Percentiles rank a stretch among this genome's conserved stretches.
Evolutionary conservation across 2,113 vertebrate genomes (phyloP).

Genomic region (Corydoras maculifer): DNA sequence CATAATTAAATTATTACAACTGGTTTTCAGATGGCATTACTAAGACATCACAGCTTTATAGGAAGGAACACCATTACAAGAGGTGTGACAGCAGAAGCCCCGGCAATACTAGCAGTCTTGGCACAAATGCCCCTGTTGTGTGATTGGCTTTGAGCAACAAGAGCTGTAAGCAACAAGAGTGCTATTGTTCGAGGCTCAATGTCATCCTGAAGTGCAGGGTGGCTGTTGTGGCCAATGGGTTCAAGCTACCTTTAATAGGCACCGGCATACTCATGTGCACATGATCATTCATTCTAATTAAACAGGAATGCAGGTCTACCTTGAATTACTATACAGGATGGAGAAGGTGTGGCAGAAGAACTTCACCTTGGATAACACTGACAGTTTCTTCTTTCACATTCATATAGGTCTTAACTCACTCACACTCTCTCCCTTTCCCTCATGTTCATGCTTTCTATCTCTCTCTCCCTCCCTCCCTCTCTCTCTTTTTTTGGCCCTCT

Average conservation of each 20-base stretch:
- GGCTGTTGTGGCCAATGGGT: constrained; percentile 26
- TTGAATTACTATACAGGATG: constrained; percentile 4
- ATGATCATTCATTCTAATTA: constrained; percentile 33
- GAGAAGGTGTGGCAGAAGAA: constrained; percentile 10
- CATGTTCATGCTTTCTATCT: constrained; percentile 27
- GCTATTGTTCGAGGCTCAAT: constrained; percentile 53
- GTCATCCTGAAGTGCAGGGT: constrained; percentile 38
- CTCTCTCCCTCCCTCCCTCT: constrained; percentile 11
- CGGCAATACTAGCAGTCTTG: constrained; percentile 32
- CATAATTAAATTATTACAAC: not conserved
- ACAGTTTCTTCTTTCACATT: constrained; percentile 7
- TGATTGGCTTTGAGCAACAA: constrained; percentile 50
- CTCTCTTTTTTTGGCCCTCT: constrained; percentile 20
- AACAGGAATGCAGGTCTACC: constrained; percentile 37
- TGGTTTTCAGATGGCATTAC: constrained; percentile 2
- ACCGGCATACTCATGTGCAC: constrained; percentile 39
- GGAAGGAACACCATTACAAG: constrained; percentile 41
- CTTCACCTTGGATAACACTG: not conserved
- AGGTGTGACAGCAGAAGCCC: constrained; percentile 44
- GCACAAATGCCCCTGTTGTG: constrained; percentile 45
- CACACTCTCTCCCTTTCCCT: not conserved
- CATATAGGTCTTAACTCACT: not conserved
- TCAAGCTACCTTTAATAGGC: constrained; percentile 34
- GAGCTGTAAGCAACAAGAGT: constrained; percentile 52
- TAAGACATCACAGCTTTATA: constrained; percentile 21